These are phyloP conservation scores for Ganaspis brasiliensis DNA, from an alignment of 2,888 invertebrate species.

Conservation along the genomic window DNA sequence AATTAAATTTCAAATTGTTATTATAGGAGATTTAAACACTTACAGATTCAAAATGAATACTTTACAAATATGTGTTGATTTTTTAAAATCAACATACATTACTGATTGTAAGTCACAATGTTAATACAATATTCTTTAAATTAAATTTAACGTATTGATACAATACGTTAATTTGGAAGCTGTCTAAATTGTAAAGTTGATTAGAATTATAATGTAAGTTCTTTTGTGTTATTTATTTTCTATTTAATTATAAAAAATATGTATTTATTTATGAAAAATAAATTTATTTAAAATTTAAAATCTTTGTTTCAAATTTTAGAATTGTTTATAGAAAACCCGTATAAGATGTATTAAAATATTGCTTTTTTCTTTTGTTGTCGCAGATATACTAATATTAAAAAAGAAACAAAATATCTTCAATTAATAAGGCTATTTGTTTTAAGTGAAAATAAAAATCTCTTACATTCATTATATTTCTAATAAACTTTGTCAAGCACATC, in stretches of 20 bases:
- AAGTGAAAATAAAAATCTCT: neutral
- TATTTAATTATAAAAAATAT: neutral
- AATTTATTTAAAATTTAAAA: no score
- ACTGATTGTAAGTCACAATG: conserved; percentile 25
- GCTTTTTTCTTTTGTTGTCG: no score
- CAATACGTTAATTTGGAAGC: conserved; percentile 59
- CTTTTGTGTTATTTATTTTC: neutral
- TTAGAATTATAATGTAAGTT: conserved; percentile 6
- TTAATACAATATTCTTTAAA: conserved; percentile 51
- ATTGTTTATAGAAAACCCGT: no score
- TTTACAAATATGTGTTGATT: neutral
- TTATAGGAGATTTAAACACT: neutral
- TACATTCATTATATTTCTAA: conserved; percentile 5
- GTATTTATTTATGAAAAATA: neutral
- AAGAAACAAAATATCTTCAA: no score
- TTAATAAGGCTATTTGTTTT: no score
- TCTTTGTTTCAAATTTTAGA: no score
- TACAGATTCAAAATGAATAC: neutral
- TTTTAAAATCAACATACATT: neutral
- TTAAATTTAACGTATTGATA: conserved; percentile 64
- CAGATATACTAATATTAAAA: no score
- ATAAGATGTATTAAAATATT: no score
- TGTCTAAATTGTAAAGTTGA: neutral
- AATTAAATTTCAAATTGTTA: neutral
- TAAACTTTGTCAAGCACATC: neutral